These are phyloP conservation scores for Poecilia gillii DNA, from an alignment of 2,797 vertebrate genomes.

Conservation along the genomic window DNA sequence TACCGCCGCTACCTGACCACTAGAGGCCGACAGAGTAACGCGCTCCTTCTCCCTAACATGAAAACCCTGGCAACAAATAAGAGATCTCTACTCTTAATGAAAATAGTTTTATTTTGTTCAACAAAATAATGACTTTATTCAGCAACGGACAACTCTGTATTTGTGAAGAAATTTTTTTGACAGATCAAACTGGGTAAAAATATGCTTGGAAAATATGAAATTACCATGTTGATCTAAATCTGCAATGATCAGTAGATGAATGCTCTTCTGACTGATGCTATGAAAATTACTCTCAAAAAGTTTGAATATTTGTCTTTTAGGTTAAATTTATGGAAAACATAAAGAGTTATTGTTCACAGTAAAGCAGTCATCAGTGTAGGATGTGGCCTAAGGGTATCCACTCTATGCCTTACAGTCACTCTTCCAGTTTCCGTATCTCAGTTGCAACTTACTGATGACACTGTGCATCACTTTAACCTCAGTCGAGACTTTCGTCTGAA, in stretches of 20 bases:
- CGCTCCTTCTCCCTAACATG: background rate
- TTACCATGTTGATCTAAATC: background rate
- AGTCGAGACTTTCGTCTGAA: too few relatives aligned
- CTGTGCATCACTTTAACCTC: too few relatives aligned
- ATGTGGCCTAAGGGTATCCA: too few relatives aligned
- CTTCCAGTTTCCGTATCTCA: too few relatives aligned
- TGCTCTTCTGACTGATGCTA: background rate
- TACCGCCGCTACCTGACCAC: background rate
- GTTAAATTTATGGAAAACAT: background rate
- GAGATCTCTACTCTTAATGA: background rate
- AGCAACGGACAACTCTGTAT: background rate
- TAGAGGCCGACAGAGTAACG: slow-evolving; percentile 13
- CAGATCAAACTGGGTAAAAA: background rate
- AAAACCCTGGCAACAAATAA: background rate
- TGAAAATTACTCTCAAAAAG: background rate
- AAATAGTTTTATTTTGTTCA: background rate
- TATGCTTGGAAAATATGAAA: background rate
- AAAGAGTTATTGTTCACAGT: background rate
- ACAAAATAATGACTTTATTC: background rate
- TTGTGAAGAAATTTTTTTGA: background rate
- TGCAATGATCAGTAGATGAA: background rate
- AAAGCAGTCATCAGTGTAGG: too few relatives aligned
- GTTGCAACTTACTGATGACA: too few relatives aligned
- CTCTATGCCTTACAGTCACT: too few relatives aligned
- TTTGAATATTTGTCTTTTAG: background rate